Base-by-base conservation (phyloP, 2,797 vertebrate genomes). In the Ctenosaura bakeri region DNA sequence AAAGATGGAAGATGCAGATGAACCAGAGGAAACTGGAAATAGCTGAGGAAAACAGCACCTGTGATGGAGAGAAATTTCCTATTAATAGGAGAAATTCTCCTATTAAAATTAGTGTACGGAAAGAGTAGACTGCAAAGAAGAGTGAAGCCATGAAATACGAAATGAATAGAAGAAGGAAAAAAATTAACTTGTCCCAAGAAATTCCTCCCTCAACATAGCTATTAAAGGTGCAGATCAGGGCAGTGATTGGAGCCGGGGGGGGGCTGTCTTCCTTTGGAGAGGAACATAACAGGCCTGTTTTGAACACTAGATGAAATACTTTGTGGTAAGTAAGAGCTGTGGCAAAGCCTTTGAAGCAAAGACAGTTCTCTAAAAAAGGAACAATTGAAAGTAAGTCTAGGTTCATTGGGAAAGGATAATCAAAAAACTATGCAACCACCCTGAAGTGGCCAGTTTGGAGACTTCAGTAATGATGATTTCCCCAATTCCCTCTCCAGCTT, bases 341-440 rank as follows among this genome's bases (percentile, higher is more conserved):
- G 88, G 86, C 69, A 84, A 96, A 80, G n/a, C 83, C 92, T 94
- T 90, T 93, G 91, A 93, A 92, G 87, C 80, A 1, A 0, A 92
- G 46, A 16, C 83, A 88, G 88, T 93, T 85, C 22, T 85, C 94
- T 89, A 79, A 93, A 94, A 95, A 88, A 94, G 95, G 95, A 93
- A 92, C 54, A 86, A 88, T 84, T 91, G 62, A 89, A 89, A 66
- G 66, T 84, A 92, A 92, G 86, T 92, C 90, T 29, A 32, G 50
- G 76, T 85, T 90, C 91, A 86, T 92, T 64, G 85, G 80, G 73
- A 94, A 92, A 87, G 42, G 92, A 46, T 90, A 86, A 86, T 50
- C 93, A 94, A 90, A 84, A 32, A 69, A 69, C 91, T 85, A 35
- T 26, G 80, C 91, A 89, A 81, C 18, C 32, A 90, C 93, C 91